These are phyloP conservation scores for Equus quagga DNA, from an alignment of 2,113 vertebrate genomes.

Conservation along the genomic window DNA sequence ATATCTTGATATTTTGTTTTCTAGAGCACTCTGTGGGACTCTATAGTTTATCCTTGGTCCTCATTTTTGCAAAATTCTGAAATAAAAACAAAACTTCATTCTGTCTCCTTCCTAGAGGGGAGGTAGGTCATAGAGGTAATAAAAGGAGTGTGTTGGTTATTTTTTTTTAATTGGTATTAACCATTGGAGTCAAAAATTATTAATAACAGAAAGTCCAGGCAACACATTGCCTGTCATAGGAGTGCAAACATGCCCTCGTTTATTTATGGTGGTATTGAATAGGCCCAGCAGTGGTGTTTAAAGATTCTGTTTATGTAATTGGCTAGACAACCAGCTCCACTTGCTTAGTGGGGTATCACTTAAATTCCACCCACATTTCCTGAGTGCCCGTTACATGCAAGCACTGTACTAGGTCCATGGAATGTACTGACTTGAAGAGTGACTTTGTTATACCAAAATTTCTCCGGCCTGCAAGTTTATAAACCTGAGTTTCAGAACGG, in stretches of 20 bases:
- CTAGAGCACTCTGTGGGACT: background rate
- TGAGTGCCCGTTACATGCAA: background rate
- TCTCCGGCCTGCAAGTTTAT: background rate
- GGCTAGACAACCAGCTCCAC: background rate
- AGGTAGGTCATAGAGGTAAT: background rate
- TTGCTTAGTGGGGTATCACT: background rate
- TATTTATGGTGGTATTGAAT: background rate
- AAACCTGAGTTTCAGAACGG: background rate
- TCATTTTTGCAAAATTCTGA: conserved; percentile 15
- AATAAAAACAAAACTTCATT: background rate
- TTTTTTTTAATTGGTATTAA: background rate
- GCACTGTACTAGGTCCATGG: background rate
- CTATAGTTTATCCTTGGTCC: background rate
- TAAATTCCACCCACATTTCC: background rate
- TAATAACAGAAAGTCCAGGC: background rate
- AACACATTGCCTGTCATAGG: background rate
- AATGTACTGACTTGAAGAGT: background rate
- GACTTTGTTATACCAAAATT: background rate
- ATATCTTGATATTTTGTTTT: background rate
- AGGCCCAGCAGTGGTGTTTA: background rate
- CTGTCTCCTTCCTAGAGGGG: background rate
- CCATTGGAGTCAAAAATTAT: background rate
- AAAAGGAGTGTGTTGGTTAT: background rate
- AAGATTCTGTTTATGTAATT: background rate
- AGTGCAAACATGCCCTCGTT: background rate